Percentiles rank a stretch among this genome's conserved stretches.
Conservation (phyloP, 1,140 invertebrate species). For the Agraylea sexmaculata region DNA sequence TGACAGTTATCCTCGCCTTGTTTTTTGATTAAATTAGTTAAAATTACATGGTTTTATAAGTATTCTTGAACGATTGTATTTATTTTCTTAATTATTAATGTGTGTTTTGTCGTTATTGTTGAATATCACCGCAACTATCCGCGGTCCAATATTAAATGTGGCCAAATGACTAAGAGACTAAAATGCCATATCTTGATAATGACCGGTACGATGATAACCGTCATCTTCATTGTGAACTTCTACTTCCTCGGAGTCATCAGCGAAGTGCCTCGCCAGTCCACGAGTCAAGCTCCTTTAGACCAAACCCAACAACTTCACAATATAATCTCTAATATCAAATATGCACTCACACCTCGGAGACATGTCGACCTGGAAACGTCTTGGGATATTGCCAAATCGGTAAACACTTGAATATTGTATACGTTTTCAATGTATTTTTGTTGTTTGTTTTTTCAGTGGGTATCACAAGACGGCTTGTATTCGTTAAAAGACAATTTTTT, state of each 20-base stretch:
- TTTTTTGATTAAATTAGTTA: no score
- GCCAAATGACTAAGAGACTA: slow-evolving; percentile 16
- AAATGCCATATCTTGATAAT: slow-evolving; percentile 15
- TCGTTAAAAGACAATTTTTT: slow-evolving; percentile 49
- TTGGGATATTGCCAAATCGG: slow-evolving; percentile 33
- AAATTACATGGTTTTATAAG: no score
- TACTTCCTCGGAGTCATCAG: slow-evolving; percentile 34
- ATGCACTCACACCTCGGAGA: no score
- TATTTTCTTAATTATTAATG: no score
- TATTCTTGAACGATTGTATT: no score
- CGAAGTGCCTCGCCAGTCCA: slow-evolving; percentile 25
- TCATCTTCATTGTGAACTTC: slow-evolving; percentile 28
- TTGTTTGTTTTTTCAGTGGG: slow-evolving; percentile 47
- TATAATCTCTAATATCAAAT: no score
- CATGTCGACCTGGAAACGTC: slow-evolving; percentile 28
- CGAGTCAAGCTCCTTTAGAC: slow-evolving; percentile 24
- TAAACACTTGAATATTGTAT: slow-evolving; percentile 16
- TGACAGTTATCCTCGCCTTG: no score
- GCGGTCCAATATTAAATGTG: no score
- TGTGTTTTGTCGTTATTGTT: no score
- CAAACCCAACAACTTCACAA: no score
- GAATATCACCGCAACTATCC: no score
- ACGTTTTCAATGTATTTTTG: slow-evolving; percentile 7
- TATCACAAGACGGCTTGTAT: slow-evolving; percentile 51
- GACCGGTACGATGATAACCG: slow-evolving; percentile 22